phyloP scores from a whole-genome alignment of 2,113 vertebrate species.

The Nymphicus hollandicus region DNA sequence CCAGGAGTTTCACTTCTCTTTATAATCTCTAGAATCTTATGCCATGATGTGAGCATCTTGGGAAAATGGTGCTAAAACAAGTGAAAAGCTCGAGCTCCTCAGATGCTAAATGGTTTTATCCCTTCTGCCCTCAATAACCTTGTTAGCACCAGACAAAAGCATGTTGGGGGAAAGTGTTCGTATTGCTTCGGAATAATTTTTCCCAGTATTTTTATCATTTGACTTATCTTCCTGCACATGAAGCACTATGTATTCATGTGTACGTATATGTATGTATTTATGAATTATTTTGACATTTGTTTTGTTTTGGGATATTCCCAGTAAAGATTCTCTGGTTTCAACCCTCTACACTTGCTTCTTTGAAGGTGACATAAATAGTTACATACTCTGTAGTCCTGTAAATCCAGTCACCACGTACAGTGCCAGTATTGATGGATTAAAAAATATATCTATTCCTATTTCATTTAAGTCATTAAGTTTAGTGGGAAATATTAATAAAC shows the following conservation, averaged over 20 bases:
- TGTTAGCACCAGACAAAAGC: not conserved
- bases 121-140: not conserved
- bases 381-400: not conserved
- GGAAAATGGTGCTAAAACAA: not conserved
- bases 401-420: not conserved
- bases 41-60: not conserved
- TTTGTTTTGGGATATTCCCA: not conserved
- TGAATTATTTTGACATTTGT: not conserved
- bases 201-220: not conserved
- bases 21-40: not conserved
- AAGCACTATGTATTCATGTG: not conserved
- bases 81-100: not conserved
- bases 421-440: not conserved
- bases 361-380: not conserved
- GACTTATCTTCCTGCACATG: not conserved
- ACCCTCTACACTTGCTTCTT: not conserved
- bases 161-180: not conserved
- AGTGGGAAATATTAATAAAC: not conserved
- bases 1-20: not conserved
- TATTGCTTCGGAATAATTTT: not conserved
- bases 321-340: not conserved
- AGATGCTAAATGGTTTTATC: not conserved
- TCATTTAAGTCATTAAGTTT: not conserved
- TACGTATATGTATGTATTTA: not conserved
- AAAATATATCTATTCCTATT: not conserved